Evolutionary conservation across 2,797 vertebrate species (phyloP).

Genomic region (Leptodactylus fallax): DNA sequence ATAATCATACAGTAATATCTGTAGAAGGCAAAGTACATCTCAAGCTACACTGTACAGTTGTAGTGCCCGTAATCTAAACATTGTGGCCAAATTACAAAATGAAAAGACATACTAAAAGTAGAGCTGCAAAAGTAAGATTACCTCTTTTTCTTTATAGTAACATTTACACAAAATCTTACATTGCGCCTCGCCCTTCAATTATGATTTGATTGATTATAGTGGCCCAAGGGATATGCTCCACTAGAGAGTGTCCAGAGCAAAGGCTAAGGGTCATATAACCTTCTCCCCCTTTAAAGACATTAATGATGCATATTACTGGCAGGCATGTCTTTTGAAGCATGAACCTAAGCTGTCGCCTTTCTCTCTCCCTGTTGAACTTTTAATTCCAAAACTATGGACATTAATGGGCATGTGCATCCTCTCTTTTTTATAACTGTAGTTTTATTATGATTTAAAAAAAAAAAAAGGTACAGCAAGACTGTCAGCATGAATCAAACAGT

Average conservation of each 20-base stretch:
- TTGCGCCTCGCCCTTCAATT: conserved; percentile 7
- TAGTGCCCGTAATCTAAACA: too few relatives aligned
- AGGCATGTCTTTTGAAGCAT: conserved; percentile 49
- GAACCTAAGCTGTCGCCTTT: background rate
- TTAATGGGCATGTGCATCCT: too few relatives aligned
- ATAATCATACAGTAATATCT: too few relatives aligned
- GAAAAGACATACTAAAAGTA: background rate
- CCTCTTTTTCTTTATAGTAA: background rate
- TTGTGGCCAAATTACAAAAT: background rate
- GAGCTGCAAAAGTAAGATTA: background rate
- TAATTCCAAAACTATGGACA: background rate
- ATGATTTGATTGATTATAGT: conserved; percentile 59
- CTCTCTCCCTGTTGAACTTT: background rate
- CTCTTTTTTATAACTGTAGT: background rate
- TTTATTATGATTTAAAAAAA: too few relatives aligned
- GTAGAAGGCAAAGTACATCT: too few relatives aligned
- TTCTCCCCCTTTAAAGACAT: conserved; percentile 11
- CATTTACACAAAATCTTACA: conserved; percentile 10
- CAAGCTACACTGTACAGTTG: too few relatives aligned
- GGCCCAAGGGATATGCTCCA: conserved; percentile 52
- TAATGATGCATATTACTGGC: conserved; percentile 44
- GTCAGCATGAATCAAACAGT: too few relatives aligned
- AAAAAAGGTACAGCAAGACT: too few relatives aligned
- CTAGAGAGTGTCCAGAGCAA: conserved; percentile 48
- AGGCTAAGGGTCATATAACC: conserved; percentile 56